These are phyloP conservation scores for Patella depressa DNA, from an alignment of 2,888 invertebrate genomes.

Conservation along the genomic window DNA sequence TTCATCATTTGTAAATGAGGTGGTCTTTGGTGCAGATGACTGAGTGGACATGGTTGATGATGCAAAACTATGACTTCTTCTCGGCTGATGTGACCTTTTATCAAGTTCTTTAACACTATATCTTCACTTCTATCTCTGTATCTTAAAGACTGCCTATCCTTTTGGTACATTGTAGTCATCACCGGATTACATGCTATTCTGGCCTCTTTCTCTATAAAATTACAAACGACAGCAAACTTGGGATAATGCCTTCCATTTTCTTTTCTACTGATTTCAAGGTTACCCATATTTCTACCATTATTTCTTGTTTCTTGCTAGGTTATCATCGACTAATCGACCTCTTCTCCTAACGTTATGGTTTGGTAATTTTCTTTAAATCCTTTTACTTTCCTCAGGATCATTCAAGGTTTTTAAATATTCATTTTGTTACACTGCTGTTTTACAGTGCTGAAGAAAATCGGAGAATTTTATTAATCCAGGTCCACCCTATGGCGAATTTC, in stretches of 20 bases:
- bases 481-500: not conserved
- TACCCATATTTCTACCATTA: not conserved
- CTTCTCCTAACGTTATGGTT: not conserved
- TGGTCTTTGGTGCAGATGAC: too few relatives aligned
- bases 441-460: conserved; percentile 3
- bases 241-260: not conserved
- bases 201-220: not conserved
- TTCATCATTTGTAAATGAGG: too few relatives aligned
- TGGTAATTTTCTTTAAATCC: not conserved
- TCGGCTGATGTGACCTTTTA: too few relatives aligned
- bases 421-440: not conserved
- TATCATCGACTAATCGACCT: not conserved
- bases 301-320: not conserved
- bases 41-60: too few relatives aligned
- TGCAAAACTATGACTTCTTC: too few relatives aligned
- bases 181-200: conserved; percentile 3
- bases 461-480: not conserved
- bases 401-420: not conserved
- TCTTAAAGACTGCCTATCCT: too few relatives aligned
- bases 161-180: too few relatives aligned
- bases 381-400: not conserved
- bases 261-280: not conserved
- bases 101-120: too few relatives aligned
- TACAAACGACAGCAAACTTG: not conserved
- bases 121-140: too few relatives aligned